phyloP scores from a whole-genome alignment of 2,113 vertebrate species.

The Struthio camelus region DNA sequence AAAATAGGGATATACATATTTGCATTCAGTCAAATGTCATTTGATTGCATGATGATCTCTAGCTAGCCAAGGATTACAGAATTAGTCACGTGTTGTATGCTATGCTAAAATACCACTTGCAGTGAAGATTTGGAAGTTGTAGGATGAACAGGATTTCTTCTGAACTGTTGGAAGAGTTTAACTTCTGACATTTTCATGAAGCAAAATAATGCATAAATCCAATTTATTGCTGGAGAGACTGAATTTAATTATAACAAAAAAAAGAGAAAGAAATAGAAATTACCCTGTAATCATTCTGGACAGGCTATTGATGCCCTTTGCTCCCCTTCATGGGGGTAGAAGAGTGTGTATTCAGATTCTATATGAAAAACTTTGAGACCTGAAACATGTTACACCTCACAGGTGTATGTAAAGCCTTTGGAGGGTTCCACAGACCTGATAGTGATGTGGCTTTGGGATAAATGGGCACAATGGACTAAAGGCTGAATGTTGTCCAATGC shows the following conservation, averaged over 20 bases:
- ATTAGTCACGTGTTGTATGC: neutral
- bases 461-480: neutral
- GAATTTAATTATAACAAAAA: neutral
- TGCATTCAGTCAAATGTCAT: neutral
- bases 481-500: neutral
- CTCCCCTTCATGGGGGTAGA: accelerated
- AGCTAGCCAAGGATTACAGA: neutral
- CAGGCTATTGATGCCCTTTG: neutral
- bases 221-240: neutral
- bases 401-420: neutral
- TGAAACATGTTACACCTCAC: neutral
- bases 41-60: neutral
- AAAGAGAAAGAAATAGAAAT: neutral
- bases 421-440: neutral
- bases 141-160: neutral
- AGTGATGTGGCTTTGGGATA: neutral
- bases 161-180: neutral
- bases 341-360: neutral
- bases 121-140: neutral
- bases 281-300: neutral
- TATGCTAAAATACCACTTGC: neutral
- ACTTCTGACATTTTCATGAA: neutral
- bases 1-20: neutral
- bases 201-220: neutral
- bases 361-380: neutral